phyloP scores from a whole-genome alignment of 2,113 vertebrate genomes.

The Limanda limanda region DNA sequence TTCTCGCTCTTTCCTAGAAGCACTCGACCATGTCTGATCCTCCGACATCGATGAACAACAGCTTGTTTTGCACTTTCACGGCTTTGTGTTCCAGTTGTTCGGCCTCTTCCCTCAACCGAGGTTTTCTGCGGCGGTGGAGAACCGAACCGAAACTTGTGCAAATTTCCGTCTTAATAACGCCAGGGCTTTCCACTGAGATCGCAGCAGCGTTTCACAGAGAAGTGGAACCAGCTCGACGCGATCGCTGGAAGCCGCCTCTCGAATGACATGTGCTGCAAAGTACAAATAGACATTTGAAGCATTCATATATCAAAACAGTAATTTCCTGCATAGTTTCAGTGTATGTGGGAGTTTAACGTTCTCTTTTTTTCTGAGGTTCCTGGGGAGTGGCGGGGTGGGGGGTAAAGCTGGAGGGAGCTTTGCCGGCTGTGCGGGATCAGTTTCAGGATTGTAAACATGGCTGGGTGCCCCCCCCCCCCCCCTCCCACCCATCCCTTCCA shows the following conservation, averaged over 20 bases:
- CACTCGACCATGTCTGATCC: no score
- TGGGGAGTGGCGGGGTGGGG: neutral
- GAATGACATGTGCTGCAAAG: conserved; percentile 18
- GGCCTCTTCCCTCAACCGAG: neutral
- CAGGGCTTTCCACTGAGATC: neutral
- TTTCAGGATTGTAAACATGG: conserved; percentile 75
- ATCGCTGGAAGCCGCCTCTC: conserved; percentile 26
- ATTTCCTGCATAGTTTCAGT: conserved; percentile 52
- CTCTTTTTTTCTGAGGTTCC: conserved; percentile 1
- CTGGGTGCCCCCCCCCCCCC: conserved; percentile 4
- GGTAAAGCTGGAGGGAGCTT: conserved; percentile 36
- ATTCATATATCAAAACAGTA: conserved; percentile 35
- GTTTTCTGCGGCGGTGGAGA: neutral
- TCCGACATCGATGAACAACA: neutral
- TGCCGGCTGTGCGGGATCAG: conserved; percentile 70
- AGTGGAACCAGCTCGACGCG: neutral
- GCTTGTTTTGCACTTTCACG: neutral
- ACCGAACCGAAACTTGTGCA: neutral
- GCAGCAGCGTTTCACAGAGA: neutral
- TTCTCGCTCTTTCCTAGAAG: neutral
- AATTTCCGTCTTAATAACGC: neutral
- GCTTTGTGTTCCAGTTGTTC: neutral
- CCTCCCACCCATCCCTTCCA: conserved; percentile 5
- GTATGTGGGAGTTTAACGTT: neutral
- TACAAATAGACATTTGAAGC: conserved; percentile 38